Evolutionary conservation across 2,797 vertebrate species (phyloP).

Genomic region (Distichodus sexfasciatus): DNA sequence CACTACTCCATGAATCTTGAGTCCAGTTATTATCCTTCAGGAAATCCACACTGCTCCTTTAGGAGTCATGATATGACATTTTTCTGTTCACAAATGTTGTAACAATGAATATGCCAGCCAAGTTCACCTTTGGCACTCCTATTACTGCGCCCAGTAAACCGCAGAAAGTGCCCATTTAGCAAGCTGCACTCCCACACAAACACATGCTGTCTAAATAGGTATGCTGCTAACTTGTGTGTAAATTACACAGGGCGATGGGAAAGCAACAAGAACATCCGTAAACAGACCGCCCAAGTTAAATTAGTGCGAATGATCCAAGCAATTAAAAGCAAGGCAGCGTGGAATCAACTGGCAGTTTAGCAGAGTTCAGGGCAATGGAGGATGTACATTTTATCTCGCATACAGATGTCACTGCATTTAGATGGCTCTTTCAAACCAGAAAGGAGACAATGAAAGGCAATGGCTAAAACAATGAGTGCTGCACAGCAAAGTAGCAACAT

Average conservation of each 20-base stretch:
- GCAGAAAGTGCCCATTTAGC: neutral
- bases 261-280: conserved; percentile 5
- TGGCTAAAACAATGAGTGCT: no score
- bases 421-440: no score
- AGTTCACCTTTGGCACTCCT: conserved; percentile 1
- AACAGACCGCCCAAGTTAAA: neutral
- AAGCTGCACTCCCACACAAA: conserved; percentile 8
- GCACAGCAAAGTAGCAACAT: no score
- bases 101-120: conserved; percentile 19
- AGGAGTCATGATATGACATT: no score
- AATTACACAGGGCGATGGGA: conserved; percentile 3
- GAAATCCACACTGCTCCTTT: no score
- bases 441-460: no score
- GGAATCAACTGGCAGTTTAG: neutral
- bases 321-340: neutral
- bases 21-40: no score
- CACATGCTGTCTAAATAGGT: conserved; percentile 11
- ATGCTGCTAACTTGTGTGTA: neutral
- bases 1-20: no score
- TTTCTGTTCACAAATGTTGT: neutral
- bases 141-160: neutral
- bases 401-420: no score
- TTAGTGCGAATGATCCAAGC: no score
- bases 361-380: no score
- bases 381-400: no score